phyloP scores from a whole-genome alignment of 2,113 vertebrate species.

The Platichthys stellatus region DNA sequence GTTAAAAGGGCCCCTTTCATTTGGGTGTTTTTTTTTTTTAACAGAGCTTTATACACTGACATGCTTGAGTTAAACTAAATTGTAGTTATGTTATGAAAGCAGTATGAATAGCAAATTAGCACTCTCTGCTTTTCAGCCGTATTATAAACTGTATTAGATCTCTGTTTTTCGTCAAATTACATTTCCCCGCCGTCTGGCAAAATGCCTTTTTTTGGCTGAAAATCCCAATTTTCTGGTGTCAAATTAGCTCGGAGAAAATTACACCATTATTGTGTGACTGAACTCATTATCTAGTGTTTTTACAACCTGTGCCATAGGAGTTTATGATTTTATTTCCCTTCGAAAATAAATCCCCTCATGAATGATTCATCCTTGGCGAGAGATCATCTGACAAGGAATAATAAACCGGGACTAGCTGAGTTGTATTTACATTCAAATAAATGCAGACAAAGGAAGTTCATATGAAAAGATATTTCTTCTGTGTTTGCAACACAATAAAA shows the following conservation, averaged over 20 bases:
- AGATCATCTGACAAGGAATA: slow-evolving; percentile 79
- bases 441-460: slow-evolving; percentile 75
- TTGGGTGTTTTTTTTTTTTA: slow-evolving; percentile 76
- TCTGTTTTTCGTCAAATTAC: slow-evolving; percentile 81
- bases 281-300: slow-evolving; percentile 67
- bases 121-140: slow-evolving; percentile 77
- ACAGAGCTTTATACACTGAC: slow-evolving; percentile 72
- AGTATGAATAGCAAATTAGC: slow-evolving; percentile 83
- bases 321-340: slow-evolving; percentile 77
- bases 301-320: slow-evolving; percentile 71
- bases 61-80: slow-evolving; percentile 80
- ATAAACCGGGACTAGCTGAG: slow-evolving; percentile 72
- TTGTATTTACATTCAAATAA: slow-evolving; percentile 82
- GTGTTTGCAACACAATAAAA: slow-evolving; percentile 77
- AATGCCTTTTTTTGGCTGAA: slow-evolving; percentile 63
- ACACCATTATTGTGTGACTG: slow-evolving; percentile 65
- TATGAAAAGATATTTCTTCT: slow-evolving; percentile 74
- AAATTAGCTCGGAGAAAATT: slow-evolving; percentile 80
- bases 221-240: slow-evolving; percentile 80
- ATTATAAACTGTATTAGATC: slow-evolving; percentile 83
- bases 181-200: slow-evolving; percentile 69
- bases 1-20: slow-evolving; percentile 81
- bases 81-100: slow-evolving; percentile 77
- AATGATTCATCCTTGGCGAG: slow-evolving; percentile 75
- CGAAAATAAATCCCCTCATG: slow-evolving; percentile 81